These are phyloP conservation scores for Drosophila eohydei DNA, from an alignment of 2,888 invertebrate species.

Conservation along the genomic window DNA sequence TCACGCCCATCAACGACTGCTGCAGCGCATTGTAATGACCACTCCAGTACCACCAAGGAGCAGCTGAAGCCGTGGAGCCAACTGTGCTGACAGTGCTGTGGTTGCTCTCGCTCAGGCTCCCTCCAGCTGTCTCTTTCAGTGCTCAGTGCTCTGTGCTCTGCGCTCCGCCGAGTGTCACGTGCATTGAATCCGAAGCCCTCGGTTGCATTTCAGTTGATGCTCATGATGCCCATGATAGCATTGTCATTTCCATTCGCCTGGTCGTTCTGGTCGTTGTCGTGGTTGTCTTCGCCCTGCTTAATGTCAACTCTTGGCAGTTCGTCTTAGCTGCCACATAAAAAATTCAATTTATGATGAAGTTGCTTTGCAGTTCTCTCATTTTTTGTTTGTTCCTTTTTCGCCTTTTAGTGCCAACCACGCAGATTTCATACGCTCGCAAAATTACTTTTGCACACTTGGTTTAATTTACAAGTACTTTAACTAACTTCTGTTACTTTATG, in stretches of 20 bases:
- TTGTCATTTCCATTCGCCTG: slow-evolving; percentile 51
- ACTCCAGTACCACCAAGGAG: slow-evolving; percentile 38
- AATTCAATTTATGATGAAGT: slow-evolving; percentile 74
- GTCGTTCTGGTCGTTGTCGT: slow-evolving; percentile 18
- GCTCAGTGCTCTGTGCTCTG: neutral
- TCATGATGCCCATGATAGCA: slow-evolving; percentile 41
- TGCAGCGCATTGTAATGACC: slow-evolving; percentile 63
- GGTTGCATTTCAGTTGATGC: slow-evolving; percentile 69
- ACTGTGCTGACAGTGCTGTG: slow-evolving; percentile 60
- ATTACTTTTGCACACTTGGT: slow-evolving; percentile 27
- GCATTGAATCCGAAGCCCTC: slow-evolving; percentile 67
- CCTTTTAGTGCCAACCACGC: slow-evolving; percentile 62
- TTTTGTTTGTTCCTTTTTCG: slow-evolving; percentile 23
- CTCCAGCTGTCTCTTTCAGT: slow-evolving; percentile 1
- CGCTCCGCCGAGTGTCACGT: slow-evolving; percentile 58
- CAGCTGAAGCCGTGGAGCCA: slow-evolving; percentile 16
- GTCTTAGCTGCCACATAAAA: slow-evolving; percentile 67
- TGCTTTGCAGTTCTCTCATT: slow-evolving; percentile 13
- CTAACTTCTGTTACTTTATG: slow-evolving; percentile 5
- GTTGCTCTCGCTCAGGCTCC: slow-evolving; percentile 28
- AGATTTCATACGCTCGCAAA: slow-evolving; percentile 48
- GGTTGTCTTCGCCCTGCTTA: slow-evolving; percentile 64
- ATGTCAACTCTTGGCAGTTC: slow-evolving; percentile 74
- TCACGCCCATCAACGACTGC: slow-evolving; percentile 43
- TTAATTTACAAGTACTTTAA: slow-evolving; percentile 28